Evolutionary conservation across 2,888 invertebrate genomes (phyloP), one percentile per base, ranked within the genome.

Genomic region (Hanleya hanleyi): DNA sequence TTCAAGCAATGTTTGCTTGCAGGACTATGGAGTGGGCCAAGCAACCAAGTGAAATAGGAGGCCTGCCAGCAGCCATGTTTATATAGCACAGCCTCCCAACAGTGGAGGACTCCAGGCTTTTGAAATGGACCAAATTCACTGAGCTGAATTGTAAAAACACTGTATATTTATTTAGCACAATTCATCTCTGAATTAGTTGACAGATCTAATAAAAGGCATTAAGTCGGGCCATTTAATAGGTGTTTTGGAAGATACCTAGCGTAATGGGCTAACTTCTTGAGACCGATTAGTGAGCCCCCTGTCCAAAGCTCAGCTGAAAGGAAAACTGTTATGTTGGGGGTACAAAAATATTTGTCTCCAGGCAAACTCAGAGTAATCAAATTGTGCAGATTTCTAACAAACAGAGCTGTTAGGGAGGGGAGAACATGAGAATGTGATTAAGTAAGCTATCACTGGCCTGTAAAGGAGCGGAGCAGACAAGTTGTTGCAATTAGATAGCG

Each of bases 161-260:
- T 15, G 26, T 32, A 15, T 57, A 29, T 57, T 57, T 57, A 29
- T 26, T 57, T 29, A 57, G 57, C 15, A 15, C 22, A 29, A 57
- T 57, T 57, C 57, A 57, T 57, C 29, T 22, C 26, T 57, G 57
- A 57, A 57, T 57, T 57, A 57, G 57, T 57, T 57, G 57, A 57
- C 57, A 57, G 29, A 57, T 57, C 57, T 57, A 57, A 57, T 57
- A 57, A 57, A 57, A 57, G 57, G 26, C 57, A 57, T 57, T 57
- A 29, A 57, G 57, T 57, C 57, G 32, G 26, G 29, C 7, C 57
- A 26, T 57, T 57, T 57, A 57, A 57, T 57, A 29, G 57, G 29
- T 57, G 57, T 57, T 57, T 57, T 57, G 29, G 32, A 57, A 57
- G 57, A 26, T 57, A 57, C 57, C 57, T 57, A 26, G 57, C 57